Evolutionary conservation across 2,888 invertebrate genomes (phyloP), one percentile per base, ranked within the genome.

Genomic region (Patella caerulea): DNA sequence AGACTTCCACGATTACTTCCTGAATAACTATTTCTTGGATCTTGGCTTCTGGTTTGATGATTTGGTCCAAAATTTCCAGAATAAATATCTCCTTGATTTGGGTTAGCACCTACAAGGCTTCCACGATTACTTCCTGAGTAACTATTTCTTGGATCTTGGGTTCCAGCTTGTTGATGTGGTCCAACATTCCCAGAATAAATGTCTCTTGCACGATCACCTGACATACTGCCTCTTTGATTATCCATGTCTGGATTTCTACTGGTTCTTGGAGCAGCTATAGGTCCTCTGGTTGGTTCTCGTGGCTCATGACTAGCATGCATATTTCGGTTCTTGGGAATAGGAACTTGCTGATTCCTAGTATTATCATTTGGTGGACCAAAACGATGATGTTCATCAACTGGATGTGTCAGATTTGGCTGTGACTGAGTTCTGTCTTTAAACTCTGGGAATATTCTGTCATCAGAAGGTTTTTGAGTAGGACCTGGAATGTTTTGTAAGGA

Each of bases 51-150:
- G 9, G 45, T 45, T 45, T 45, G 45, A 45, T 45, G 45, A 45
- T 45, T 45, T 45, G 45, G 45, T 45, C 45, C 45, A 9, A 45
- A 7, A 45, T 45, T 45, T n/a, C 77, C 74, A 19, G 73, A 73
- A n/a, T 70, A 70, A n/a, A 71, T 45, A 3, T 77, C 77, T n/a
- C 56, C n/a, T 24, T 24, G 15, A 55, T 72, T 52, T 70, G 79
- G 71, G 15, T 75, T 52, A 9, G 74, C 12, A n/a, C n/a, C 45
- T n/a, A 45, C 12, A 55, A 73, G 56, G 14, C 59, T 59, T 69
- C 34, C 78, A 55, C 73, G 72, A 59, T 71, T n/a, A 54, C 54
- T 15, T 70, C 54, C 53, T 15, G 53, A 70, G 45, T 19, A 65
- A 24, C 65, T 65, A 65, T 19, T 24, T 65, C 65, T 65, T 24